These are phyloP conservation scores for Leucophenga montana DNA, from an alignment of 2,888 invertebrate species.

Conservation along the genomic window DNA sequence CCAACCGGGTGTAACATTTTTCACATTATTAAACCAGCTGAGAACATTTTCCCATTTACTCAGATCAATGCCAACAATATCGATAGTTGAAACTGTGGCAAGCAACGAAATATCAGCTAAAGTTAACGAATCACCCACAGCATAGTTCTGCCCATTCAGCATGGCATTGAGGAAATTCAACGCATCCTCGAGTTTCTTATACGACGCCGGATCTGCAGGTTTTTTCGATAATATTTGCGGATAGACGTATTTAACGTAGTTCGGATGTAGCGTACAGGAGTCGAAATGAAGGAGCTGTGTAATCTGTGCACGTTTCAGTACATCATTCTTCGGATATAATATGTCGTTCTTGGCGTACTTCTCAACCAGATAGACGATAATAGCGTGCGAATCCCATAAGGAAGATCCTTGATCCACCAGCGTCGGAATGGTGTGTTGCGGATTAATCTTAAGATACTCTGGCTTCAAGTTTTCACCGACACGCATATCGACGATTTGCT, in stretches of 20 bases:
- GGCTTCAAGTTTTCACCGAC: conserved; percentile 80
- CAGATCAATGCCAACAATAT: conserved; percentile 80
- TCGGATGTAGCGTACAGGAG: conserved; percentile 81
- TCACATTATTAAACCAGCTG: conserved; percentile 78
- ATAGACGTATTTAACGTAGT: conserved; percentile 81
- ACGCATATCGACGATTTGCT: conserved; percentile 77
- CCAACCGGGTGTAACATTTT: conserved; percentile 77
- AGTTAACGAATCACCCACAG: conserved; percentile 83
- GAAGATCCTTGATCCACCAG: conserved; percentile 86
- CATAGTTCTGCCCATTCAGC: conserved; percentile 81
- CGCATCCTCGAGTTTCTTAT: conserved; percentile 80
- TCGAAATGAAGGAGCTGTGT: conserved; percentile 88
- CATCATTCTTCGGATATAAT: conserved; percentile 84
- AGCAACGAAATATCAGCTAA: conserved; percentile 84
- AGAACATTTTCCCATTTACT: conserved; percentile 80
- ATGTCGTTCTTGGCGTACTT: conserved; percentile 86
- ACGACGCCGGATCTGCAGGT: conserved; percentile 79
- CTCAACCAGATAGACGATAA: conserved; percentile 84
- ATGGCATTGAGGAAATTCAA: conserved; percentile 82
- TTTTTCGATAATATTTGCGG: conserved; percentile 78
- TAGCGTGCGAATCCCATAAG: conserved; percentile 89
- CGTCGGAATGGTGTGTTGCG: conserved; percentile 89
- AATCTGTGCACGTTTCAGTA: conserved; percentile 83
- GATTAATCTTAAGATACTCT: conserved; percentile 83
- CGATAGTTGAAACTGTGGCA: conserved; percentile 81